Evolutionary conservation across 2,888 invertebrate species (phyloP).

Genomic region (Odontothrips loti): DNA sequence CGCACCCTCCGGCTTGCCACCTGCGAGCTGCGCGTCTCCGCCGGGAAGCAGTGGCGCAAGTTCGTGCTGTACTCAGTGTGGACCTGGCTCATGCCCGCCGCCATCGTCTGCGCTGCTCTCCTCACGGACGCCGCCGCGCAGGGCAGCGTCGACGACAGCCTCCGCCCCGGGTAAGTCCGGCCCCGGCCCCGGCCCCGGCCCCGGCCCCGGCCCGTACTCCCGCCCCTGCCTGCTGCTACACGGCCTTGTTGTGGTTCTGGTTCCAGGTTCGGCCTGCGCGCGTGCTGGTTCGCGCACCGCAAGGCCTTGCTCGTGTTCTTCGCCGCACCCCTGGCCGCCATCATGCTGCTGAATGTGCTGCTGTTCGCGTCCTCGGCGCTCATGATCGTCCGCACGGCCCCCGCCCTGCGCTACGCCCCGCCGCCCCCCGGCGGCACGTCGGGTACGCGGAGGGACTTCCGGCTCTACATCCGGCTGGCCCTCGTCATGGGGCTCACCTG

Average conservation of each 20-base stretch:
- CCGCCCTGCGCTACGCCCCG: slow-evolving; percentile 39
- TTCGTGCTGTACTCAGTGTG: slow-evolving; percentile 48
- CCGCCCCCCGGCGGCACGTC: slow-evolving; percentile 39
- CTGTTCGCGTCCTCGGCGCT: slow-evolving; percentile 47
- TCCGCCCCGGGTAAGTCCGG: slow-evolving; percentile 43
- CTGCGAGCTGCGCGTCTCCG: slow-evolving; percentile 47
- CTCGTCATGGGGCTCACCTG: slow-evolving; percentile 52
- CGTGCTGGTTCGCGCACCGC: slow-evolving; percentile 53
- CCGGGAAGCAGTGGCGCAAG: slow-evolving; percentile 45
- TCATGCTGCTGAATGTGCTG: slow-evolving; percentile 47
- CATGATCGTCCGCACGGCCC: slow-evolving; percentile 48
- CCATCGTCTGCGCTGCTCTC: slow-evolving; percentile 44
- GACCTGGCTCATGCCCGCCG: slow-evolving; percentile 48
- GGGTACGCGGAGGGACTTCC: slow-evolving; percentile 44
- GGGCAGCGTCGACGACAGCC: slow-evolving; percentile 38
- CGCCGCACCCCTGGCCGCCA: slow-evolving; percentile 48
- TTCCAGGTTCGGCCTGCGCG: slow-evolving; percentile 45
- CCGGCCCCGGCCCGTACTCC: background rate
- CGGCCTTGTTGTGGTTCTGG: background rate
- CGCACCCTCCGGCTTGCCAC: slow-evolving; percentile 49
- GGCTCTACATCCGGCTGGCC: slow-evolving; percentile 49
- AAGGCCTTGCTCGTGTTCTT: slow-evolving; percentile 52
- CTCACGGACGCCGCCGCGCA: slow-evolving; percentile 44
- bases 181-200: background rate
- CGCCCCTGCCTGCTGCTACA: background rate